phyloP scores from a whole-genome alignment of 2,113 vertebrate genomes.

The Ctenomys sociabilis region DNA sequence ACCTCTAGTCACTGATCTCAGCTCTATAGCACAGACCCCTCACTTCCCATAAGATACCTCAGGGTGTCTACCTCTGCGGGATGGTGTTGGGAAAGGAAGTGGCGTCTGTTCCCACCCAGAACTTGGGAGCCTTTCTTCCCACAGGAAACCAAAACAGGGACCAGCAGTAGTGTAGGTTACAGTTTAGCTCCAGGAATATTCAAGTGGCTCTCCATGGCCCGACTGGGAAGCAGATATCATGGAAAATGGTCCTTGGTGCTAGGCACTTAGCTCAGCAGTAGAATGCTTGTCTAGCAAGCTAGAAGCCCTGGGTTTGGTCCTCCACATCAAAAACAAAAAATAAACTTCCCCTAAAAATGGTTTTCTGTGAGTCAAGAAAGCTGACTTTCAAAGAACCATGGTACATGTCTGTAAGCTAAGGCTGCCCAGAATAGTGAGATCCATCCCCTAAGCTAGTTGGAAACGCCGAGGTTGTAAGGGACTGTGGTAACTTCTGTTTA shows the following conservation, averaged over 20 bases:
- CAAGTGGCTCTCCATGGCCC: not conserved
- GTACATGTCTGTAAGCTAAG: not conserved
- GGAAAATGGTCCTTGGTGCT: not conserved
- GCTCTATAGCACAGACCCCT: not conserved
- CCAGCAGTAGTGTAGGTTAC: not conserved
- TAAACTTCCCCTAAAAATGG: not conserved
- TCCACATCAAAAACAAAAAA: no score
- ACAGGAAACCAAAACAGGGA: not conserved
- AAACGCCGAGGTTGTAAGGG: not conserved
- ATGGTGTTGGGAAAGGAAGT: not conserved
- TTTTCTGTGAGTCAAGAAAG: not conserved
- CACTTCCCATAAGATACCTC: not conserved
- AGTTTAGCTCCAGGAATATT: not conserved
- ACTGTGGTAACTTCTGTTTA: not conserved
- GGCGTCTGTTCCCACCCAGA: not conserved
- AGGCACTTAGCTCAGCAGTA: no score
- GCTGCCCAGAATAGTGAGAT: not conserved
- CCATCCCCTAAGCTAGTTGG: not conserved
- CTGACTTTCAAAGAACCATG: not conserved
- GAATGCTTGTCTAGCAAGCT: no score
- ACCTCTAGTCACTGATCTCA: rapidly evolving
- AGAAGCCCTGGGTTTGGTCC: no score
- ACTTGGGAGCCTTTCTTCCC: not conserved
- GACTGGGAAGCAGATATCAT: not conserved
- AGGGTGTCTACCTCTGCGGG: rapidly evolving